Evolutionary conservation across 2,888 invertebrate genomes (phyloP).

Genomic region (Villa cingulata): DNA sequence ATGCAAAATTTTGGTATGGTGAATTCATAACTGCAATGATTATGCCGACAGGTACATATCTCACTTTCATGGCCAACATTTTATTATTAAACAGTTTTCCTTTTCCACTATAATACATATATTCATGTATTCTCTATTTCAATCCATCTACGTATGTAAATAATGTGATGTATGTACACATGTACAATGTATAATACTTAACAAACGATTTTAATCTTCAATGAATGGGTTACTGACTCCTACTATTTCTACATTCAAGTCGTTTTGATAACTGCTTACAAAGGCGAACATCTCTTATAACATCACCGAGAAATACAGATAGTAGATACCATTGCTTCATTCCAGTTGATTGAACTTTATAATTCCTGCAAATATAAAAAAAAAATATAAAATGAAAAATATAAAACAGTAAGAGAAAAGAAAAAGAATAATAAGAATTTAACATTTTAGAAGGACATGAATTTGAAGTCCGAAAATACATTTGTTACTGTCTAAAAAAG

Average conservation of each 20-base stretch:
- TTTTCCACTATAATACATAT: too few relatives aligned
- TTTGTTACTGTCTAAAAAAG: slow-evolving; percentile 11
- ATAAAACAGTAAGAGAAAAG: not conserved
- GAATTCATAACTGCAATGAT: too few relatives aligned
- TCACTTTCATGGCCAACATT: too few relatives aligned
- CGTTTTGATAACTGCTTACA: slow-evolving; percentile 69
- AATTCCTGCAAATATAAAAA: slow-evolving; percentile 44
- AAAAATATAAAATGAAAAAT: slow-evolving; percentile 7
- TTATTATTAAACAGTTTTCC: too few relatives aligned
- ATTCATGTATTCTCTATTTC: too few relatives aligned
- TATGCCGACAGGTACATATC: too few relatives aligned
- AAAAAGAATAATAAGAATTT: not conserved
- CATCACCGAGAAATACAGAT: slow-evolving; percentile 75
- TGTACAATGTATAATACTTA: not conserved
- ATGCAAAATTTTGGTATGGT: too few relatives aligned
- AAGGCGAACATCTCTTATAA: slow-evolving; percentile 63
- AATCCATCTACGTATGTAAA: too few relatives aligned
- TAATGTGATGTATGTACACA: too few relatives aligned
- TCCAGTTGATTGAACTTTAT: slow-evolving; percentile 59
- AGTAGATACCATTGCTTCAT: slow-evolving; percentile 70
- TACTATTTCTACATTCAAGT: slow-evolving; percentile 38
- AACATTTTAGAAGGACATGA: not conserved
- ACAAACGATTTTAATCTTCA: slow-evolving; percentile 8
- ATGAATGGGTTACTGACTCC: slow-evolving; percentile 16
- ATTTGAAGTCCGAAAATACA: slow-evolving; percentile 1